These are phyloP conservation scores for Characodon lateralis DNA, from an alignment of 2,797 vertebrate genomes.

Conservation along the genomic window DNA sequence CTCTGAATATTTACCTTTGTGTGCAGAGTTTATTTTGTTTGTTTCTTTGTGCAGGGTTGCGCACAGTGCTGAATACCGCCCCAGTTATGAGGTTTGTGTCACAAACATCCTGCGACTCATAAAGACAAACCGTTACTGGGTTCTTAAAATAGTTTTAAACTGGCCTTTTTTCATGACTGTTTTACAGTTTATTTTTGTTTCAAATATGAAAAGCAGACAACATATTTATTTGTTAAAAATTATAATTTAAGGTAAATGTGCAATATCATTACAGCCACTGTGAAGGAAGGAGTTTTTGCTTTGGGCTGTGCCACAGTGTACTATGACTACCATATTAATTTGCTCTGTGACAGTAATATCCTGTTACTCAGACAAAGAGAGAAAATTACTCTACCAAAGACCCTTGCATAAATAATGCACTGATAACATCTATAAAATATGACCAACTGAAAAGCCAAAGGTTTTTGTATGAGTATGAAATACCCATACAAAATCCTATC, in stretches of 20 bases:
- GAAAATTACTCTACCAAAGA: not conserved
- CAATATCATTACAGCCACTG: not conserved
- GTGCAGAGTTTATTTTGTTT: not conserved
- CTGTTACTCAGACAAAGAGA: not conserved
- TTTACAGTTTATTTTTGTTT: not conserved
- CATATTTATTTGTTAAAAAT: not conserved
- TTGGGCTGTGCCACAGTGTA: constrained; percentile 25
- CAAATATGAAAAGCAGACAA: not conserved
- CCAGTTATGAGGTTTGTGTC: not conserved
- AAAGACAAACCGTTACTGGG: not conserved
- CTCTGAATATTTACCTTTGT: too few species aligned
- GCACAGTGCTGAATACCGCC: not conserved
- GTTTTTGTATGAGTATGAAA: constrained; percentile 4
- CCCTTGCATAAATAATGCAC: not conserved
- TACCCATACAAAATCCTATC: constrained; percentile 2
- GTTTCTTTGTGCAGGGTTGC: not conserved
- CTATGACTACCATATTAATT: constrained; percentile 25
- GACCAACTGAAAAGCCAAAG: not conserved
- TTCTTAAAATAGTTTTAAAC: not conserved
- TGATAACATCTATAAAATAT: too few species aligned
- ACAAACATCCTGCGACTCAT: not conserved
- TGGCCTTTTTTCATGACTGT: not conserved
- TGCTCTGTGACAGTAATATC: constrained; percentile 36
- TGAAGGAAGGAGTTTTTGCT: constrained; percentile 31
- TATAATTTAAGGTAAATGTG: not conserved